These are phyloP conservation scores for Peromyscus attwateri DNA, from an alignment of 2,797 vertebrate genomes.

Conservation along the genomic window DNA sequence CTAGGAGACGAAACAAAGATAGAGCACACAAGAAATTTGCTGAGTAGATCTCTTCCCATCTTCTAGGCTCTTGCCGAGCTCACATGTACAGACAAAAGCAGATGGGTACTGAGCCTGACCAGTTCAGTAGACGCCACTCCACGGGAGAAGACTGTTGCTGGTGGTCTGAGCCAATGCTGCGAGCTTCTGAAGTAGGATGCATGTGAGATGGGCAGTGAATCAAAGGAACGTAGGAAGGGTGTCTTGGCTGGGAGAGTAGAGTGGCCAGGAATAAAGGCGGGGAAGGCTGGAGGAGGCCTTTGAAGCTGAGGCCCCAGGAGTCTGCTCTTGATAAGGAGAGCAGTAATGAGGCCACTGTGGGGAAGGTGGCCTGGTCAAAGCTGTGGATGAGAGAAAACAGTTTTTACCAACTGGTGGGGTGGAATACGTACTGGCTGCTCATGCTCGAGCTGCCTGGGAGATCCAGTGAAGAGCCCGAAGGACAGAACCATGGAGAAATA, in stretches of 20 bases:
- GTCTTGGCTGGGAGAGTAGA: slow-evolving; percentile 58
- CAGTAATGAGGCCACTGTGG: neutral
- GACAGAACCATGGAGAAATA: slow-evolving; percentile 38
- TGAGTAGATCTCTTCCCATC: neutral
- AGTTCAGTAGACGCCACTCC: neutral
- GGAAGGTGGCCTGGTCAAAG: slow-evolving; percentile 55
- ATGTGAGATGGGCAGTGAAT: neutral
- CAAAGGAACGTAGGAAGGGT: neutral
- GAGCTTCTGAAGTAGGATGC: neutral
- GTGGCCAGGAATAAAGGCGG: slow-evolving; percentile 36
- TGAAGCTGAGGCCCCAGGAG: slow-evolving; percentile 36
- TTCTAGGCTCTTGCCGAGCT: neutral
- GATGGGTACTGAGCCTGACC: neutral
- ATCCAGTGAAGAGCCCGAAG: slow-evolving; percentile 19
- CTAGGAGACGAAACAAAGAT: neutral
- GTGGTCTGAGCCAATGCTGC: neutral
- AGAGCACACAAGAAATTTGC: slow-evolving; percentile 16
- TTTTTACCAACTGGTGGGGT: slow-evolving; percentile 32
- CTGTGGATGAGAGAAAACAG: slow-evolving; percentile 56
- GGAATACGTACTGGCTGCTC: neutral
- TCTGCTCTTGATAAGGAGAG: slow-evolving; percentile 62
- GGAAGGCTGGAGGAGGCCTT: slow-evolving; percentile 67
- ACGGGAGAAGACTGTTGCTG: neutral
- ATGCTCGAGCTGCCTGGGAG: neutral
- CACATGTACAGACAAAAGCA: neutral